Evolutionary conservation across 1,140 invertebrate species (phyloP), one percentile per base, ranked within the genome.

Genomic region (Calephelis virginiensis): DNA sequence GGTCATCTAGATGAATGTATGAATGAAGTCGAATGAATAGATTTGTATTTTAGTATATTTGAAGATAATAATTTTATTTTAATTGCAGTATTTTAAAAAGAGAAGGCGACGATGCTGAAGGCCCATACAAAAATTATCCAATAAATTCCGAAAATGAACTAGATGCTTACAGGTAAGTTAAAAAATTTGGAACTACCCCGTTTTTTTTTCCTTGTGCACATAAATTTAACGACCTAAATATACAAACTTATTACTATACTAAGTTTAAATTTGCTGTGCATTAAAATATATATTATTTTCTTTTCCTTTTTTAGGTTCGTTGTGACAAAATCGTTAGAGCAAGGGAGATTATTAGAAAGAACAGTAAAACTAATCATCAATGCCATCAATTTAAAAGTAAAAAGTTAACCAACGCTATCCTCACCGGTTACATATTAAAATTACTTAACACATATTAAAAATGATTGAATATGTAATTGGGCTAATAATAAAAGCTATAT

Each of bases 291-390:
- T 43, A 43, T 43, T 28, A 1, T 4, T 28, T 17, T 28, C n/a
- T 38, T 13, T 65, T 68, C 64, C 49, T 74, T 43, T 83, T 83
- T 76, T 70, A 83, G 81, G 59, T 45, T 67, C 43, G 50, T 68
- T 6, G 72, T 81, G 40, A 64, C 17, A 6, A 73, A 78, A 14
- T 75, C 70, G 28, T 61, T 67, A 37, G 63, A 74, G 28, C 70
- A 75, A 60, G 78, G 72, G 9, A 65, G 73, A 12, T 14, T 68
- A n/a, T 71, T 78, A 49, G 67, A 73, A n/a, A 70, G 74, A 45
- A 63, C 72, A 8, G 8, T 80, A 0, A 65, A 64, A 60, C 50
- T 72, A 50, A 49, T 79, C 7, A 61, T 71, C 10, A 61, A 70
- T 12, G 64, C 64, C 53, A 66, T 68, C 61, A 59, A 68, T 70